phyloP scores from a whole-genome alignment of 1,140 invertebrate genomes.

The Littorina saxatilis region DNA sequence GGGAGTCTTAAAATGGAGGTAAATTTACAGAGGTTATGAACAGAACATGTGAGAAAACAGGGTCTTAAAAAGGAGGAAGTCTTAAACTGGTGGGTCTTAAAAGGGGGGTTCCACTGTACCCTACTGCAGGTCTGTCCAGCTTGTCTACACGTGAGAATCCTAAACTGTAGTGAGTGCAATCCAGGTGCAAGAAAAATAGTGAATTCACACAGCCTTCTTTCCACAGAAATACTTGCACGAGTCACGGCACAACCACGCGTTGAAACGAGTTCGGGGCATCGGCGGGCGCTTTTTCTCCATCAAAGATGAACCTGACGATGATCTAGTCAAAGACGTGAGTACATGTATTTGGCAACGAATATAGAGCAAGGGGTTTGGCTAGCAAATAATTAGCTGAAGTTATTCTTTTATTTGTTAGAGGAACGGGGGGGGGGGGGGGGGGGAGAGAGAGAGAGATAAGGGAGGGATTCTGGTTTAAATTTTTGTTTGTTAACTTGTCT shows the following conservation, averaged over 20 bases:
- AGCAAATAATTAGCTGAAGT: neutral
- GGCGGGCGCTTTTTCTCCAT: constrained; percentile 89
- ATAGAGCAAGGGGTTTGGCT: too few relatives aligned
- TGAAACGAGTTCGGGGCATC: constrained; percentile 97
- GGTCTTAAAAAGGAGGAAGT: too few relatives aligned
- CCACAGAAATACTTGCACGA: constrained; percentile 98
- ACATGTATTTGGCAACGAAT: neutral
- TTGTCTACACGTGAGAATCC: too few relatives aligned
- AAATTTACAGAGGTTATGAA: too few relatives aligned
- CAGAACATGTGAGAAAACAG: too few relatives aligned
- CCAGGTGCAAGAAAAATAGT: too few relatives aligned
- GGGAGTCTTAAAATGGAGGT: too few relatives aligned
- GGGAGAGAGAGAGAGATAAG: neutral
- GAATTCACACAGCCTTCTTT: too few relatives aligned
- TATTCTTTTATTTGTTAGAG: neutral
- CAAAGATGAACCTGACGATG: constrained; percentile 49
- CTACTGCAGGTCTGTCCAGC: too few relatives aligned
- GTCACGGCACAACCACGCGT: constrained; percentile 96
- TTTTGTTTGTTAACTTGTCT: neutral
- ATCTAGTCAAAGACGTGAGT: constrained; percentile 49
- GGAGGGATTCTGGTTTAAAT: neutral
- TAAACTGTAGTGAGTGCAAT: too few relatives aligned
- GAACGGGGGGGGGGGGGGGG: neutral
- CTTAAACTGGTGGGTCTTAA: too few relatives aligned
- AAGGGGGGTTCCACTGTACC: too few relatives aligned